A percentile compares a stretch with the other conserved stretches of the same genome.
Evolutionary conservation across 1,140 invertebrate species (phyloP).

Genomic region (Cardiocondyla obscurior): DNA sequence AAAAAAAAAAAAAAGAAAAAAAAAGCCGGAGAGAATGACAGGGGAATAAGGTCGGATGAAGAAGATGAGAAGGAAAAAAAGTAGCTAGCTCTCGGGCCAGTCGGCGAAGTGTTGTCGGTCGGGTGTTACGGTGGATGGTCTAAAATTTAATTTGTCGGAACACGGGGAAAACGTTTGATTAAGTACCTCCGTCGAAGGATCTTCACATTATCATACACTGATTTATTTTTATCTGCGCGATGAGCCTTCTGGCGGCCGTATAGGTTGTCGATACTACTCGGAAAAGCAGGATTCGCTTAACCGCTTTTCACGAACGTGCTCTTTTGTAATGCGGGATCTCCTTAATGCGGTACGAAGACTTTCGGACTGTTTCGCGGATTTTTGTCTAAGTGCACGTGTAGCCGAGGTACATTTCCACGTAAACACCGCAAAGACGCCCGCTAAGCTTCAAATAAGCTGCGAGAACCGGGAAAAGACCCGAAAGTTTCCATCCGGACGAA

Average conservation of each 20-base stretch:
- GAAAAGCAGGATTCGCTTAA: background rate
- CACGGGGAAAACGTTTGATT: slow-evolving; percentile 57
- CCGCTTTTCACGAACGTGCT: background rate
- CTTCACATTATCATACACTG: slow-evolving; percentile 27
- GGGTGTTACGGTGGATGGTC: slow-evolving; percentile 39
- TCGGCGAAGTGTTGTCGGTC: slow-evolving; percentile 17
- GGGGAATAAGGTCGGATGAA: background rate
- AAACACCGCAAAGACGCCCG: background rate
- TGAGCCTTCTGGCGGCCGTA: background rate
- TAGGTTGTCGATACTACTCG: background rate
- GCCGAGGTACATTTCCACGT: background rate
- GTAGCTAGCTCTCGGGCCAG: slow-evolving; percentile 2
- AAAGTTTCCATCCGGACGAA: background rate
- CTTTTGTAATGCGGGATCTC: background rate
- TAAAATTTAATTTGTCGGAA: slow-evolving; percentile 69
- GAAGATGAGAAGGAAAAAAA: background rate
- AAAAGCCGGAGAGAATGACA: no score
- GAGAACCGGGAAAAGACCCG: background rate
- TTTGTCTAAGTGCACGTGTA: background rate
- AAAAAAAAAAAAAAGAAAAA: background rate
- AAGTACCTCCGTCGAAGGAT: slow-evolving; percentile 49
- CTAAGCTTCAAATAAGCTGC: background rate
- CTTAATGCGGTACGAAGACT: background rate
- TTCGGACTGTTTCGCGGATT: background rate
- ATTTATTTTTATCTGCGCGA: slow-evolving; percentile 36